These are phyloP conservation scores for Potamilus streckersoni DNA, from an alignment of 1,140 invertebrate genomes.

Conservation along the genomic window DNA sequence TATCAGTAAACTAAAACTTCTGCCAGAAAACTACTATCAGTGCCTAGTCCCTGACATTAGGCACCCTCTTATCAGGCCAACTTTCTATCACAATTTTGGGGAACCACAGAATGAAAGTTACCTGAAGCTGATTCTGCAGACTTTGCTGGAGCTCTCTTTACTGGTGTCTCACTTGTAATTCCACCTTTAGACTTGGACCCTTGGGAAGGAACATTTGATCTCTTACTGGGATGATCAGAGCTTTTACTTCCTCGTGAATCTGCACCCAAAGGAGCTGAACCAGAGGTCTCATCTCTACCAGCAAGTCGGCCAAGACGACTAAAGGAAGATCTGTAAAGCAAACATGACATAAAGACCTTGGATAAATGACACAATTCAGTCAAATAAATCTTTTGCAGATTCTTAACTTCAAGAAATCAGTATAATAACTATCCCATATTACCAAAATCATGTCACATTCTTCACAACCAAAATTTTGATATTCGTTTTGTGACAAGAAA, in stretches of 20 bases:
- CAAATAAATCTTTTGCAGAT: neutral
- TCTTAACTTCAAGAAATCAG: neutral
- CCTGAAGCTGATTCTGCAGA: conserved; percentile 26
- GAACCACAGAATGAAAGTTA: neutral
- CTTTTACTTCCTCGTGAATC: conserved; percentile 40
- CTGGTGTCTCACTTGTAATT: conserved; percentile 15
- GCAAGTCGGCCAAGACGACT: conserved; percentile 55
- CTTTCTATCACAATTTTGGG: too few relatives aligned
- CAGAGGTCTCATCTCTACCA: conserved; percentile 33
- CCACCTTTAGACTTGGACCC: conserved; percentile 17
- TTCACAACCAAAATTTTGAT: neutral
- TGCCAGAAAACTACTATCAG: too few relatives aligned
- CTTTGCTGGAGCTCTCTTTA: conserved; percentile 17
- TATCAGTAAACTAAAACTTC: too few relatives aligned
- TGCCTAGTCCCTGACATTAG: too few relatives aligned
- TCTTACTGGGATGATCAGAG: conserved; percentile 17
- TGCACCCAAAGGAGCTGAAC: conserved; percentile 17
- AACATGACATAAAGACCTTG: neutral
- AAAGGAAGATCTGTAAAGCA: conserved; percentile 48
- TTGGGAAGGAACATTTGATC: conserved; percentile 25
- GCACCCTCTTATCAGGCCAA: too few relatives aligned
- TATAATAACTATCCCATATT: neutral
- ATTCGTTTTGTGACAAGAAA: neutral
- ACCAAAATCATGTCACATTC: neutral
- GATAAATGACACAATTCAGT: neutral